A percentile compares a stretch with the other conserved stretches of the same genome.
Conservation (phyloP, 2,888 invertebrate species). For the Suillia variegata region DNA sequence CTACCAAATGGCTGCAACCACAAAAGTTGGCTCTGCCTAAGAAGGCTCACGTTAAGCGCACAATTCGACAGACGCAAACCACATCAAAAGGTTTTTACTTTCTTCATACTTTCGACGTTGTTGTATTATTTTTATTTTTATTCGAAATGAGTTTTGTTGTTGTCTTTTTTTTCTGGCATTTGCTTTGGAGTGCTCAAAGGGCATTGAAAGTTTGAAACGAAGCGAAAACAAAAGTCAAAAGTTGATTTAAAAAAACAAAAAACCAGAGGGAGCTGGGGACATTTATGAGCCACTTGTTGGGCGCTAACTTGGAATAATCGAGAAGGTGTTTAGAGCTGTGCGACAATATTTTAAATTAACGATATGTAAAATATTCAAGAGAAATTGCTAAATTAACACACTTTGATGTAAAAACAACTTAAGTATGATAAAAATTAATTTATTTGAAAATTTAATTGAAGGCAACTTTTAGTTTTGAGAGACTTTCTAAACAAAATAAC, state of each 20-base stretch:
- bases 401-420: no score
- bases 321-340: no score
- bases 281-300: conserved; percentile 23
- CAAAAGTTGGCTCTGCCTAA: not conserved
- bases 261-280: no score
- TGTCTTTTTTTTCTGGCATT: conserved; percentile 12
- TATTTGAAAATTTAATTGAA: no score
- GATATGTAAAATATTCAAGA: no score
- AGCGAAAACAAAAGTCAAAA: not conserved
- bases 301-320: conserved; percentile 10
- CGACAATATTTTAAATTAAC: no score
- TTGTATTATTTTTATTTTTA: conserved; percentile 24
- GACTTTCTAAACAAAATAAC: no score
- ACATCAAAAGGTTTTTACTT: conserved; percentile 32
- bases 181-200: conserved; percentile 10
- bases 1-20: not conserved
- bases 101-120: not conserved
- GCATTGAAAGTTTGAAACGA: no score
- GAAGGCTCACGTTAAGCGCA: not conserved
- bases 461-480: no score
- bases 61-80: not conserved
- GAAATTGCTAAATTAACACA: no score
- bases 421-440: no score
- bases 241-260: conserved; percentile 7
- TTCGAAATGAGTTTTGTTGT: conserved; percentile 26